Conservation (phyloP, 2,888 invertebrate genomes). For the Cheilosia vernalis region DNA sequence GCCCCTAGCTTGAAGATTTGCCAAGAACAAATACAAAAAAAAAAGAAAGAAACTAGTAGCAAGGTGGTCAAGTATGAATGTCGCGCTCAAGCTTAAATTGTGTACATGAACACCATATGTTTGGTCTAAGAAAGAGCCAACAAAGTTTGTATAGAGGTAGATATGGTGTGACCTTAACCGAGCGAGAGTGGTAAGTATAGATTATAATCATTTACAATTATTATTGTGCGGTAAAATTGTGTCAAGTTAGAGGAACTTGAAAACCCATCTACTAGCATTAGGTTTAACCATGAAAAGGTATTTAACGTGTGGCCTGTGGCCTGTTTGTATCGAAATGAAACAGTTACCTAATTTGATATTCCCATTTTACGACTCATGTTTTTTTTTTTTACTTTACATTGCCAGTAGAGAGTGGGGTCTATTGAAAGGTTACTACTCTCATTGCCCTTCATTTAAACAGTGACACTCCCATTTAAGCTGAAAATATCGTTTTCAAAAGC, state of each 20-base stretch:
- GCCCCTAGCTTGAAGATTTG: slow-evolving; percentile 35
- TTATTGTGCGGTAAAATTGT: slow-evolving; percentile 49
- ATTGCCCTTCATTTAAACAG: too few species aligned
- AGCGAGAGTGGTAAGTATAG: slow-evolving; percentile 47
- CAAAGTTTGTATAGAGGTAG: slow-evolving; percentile 15
- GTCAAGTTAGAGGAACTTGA: slow-evolving; percentile 48
- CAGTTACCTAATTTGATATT: too few species aligned
- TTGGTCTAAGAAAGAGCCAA: slow-evolving; percentile 48
- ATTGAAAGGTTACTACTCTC: too few species aligned
- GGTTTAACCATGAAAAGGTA: slow-evolving; percentile 38
- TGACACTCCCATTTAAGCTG: too few species aligned
- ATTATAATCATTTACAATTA: slow-evolving; percentile 69
- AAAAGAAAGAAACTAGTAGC: slow-evolving; percentile 51
- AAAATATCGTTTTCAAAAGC: too few species aligned
- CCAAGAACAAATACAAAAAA: slow-evolving; percentile 45
- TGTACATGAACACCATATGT: slow-evolving; percentile 7
- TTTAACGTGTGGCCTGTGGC: slow-evolving; percentile 6
- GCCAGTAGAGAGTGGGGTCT: too few species aligned
- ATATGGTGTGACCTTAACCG: slow-evolving; percentile 53
- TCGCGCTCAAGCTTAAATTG: slow-evolving; percentile 10
- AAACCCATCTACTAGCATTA: slow-evolving; percentile 5
- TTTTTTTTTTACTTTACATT: too few species aligned
- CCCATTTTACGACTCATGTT: too few species aligned
- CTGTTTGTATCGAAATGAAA: too few species aligned
- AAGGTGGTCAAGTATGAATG: slow-evolving; percentile 66